Conservation (phyloP, 2,113 vertebrate species). For the Struthidea cinerea region DNA sequence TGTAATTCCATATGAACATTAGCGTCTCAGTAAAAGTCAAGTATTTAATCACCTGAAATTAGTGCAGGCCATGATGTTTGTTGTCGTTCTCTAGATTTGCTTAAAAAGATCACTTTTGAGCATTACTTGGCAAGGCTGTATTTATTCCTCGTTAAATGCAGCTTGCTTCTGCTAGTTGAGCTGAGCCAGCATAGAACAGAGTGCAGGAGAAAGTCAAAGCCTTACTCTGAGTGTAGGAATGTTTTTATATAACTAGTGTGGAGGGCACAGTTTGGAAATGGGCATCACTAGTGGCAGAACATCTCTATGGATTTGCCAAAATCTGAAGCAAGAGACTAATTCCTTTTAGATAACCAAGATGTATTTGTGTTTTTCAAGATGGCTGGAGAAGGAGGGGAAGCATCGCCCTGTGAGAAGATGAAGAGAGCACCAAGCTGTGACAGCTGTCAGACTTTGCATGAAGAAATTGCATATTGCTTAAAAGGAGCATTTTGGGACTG, state of each 20-base stretch:
- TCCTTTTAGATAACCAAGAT: neutral
- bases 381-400: neutral
- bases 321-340: neutral
- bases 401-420: neutral
- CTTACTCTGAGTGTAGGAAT: neutral
- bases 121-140: neutral
- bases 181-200: neutral
- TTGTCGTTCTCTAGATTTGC: neutral
- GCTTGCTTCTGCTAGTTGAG: neutral
- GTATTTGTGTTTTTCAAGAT: neutral
- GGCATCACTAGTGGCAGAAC: neutral
- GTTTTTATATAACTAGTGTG: neutral
- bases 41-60: conserved; percentile 1
- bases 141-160: neutral
- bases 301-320: neutral
- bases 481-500: neutral
- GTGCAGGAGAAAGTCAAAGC: neutral
- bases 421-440: neutral
- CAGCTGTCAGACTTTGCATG: neutral
- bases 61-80: neutral
- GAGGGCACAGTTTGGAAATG: neutral
- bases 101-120: neutral
- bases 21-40: conserved; percentile 17
- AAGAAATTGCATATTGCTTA: neutral
- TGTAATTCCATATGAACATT: neutral